Conservation (phyloP, 2,888 invertebrate species). For the Leptinotarsa peninsularis region DNA sequence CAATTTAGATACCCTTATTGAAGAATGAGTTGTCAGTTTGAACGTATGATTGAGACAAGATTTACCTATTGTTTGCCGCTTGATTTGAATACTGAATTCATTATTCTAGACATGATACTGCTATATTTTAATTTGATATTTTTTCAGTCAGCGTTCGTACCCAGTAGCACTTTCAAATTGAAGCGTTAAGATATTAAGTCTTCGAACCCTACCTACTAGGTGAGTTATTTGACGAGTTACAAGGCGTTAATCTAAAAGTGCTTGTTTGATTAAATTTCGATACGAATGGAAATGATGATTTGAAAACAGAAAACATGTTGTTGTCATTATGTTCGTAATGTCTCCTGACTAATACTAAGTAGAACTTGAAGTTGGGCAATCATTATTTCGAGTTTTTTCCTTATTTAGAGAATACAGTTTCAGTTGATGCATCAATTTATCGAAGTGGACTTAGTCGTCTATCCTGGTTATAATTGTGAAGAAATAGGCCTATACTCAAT, state of each 20-base stretch:
- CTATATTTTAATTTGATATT: constrained; percentile 64
- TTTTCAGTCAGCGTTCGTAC: constrained; percentile 56
- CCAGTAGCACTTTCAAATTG: constrained; percentile 64
- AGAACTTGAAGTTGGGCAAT: too few species aligned
- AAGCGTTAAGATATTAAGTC: constrained; percentile 62
- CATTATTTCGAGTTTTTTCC: too few species aligned
- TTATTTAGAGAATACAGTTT: too few species aligned
- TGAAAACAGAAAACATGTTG: not conserved
- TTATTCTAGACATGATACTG: constrained; percentile 58
- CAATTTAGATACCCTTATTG: not conserved
- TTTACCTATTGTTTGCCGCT: constrained; percentile 11
- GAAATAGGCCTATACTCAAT: too few species aligned
- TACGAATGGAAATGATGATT: not conserved
- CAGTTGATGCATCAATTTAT: too few species aligned
- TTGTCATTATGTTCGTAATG: not conserved
- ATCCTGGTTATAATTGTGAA: too few species aligned
- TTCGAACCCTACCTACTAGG: constrained; percentile 36
- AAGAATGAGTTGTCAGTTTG: not conserved
- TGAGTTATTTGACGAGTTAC: constrained; percentile 40
- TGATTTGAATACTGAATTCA: not conserved
- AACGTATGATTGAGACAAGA: not conserved
- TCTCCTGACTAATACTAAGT: too few species aligned
- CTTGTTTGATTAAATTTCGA: constrained; percentile 38
- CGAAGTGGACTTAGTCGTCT: too few species aligned
- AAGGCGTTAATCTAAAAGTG: constrained; percentile 49